These are phyloP conservation scores for Papilio dardanus DNA, from an alignment of 1,140 invertebrate genomes.

Conservation along the genomic window DNA sequence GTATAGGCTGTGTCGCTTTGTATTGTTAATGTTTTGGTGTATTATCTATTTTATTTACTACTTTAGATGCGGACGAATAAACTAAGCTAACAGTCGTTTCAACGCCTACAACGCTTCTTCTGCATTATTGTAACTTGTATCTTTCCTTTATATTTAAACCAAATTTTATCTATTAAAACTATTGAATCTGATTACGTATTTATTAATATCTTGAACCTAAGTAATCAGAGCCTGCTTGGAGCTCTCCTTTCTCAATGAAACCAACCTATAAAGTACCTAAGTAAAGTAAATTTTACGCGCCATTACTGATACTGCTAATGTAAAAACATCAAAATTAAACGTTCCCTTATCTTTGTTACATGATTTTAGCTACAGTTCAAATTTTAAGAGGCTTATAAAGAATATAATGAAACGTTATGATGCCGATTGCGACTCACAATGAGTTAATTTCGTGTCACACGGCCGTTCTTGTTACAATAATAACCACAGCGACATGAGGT, in stretches of 20 bases:
- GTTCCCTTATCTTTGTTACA: slow-evolving; percentile 20
- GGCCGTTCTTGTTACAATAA: slow-evolving; percentile 12
- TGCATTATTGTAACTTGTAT: too few species aligned
- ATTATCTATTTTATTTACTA: not conserved
- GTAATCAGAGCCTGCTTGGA: too few species aligned
- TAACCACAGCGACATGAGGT: not conserved
- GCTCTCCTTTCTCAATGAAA: too few species aligned
- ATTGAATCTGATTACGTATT: too few species aligned
- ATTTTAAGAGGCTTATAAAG: slow-evolving; percentile 23
- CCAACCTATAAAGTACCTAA: not conserved
- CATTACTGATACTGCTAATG: not conserved
- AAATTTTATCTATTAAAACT: too few species aligned
- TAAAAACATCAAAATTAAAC: slow-evolving; percentile 3
- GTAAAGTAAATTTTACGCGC: slow-evolving; percentile 3
- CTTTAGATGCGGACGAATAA: not conserved
- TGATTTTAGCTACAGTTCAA: slow-evolving; percentile 5
- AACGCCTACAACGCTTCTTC: too few species aligned
- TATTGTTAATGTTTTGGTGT: not conserved
- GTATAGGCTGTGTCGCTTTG: not conserved
- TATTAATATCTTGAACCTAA: too few species aligned
- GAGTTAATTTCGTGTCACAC: slow-evolving; percentile 26
- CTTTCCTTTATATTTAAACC: too few species aligned
- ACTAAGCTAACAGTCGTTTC: not conserved
- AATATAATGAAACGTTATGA: slow-evolving; percentile 20
- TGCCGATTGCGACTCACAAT: slow-evolving; percentile 11